Conservation (phyloP, 2,113 vertebrate species). For the Bos indicus region DNA sequence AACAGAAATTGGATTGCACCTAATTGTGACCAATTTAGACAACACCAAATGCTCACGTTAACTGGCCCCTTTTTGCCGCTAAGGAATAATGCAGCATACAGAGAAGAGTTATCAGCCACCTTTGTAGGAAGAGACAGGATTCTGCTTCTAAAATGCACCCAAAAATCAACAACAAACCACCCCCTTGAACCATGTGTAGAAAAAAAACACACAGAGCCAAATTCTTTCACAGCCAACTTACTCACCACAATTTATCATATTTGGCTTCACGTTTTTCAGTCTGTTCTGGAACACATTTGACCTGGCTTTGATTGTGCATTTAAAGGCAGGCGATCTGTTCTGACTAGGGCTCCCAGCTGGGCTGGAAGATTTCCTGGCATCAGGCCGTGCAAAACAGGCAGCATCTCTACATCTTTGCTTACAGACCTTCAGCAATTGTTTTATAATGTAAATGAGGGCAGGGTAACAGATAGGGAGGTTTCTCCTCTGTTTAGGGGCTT, state of each 20-base stretch:
- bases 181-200: not conserved
- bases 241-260: constrained; percentile 22
- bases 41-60: constrained; percentile 51
- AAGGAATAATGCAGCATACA: not conserved
- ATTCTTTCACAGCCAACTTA: constrained; percentile 31
- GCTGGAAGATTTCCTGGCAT: constrained; percentile 39
- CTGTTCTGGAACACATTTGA: constrained; percentile 37
- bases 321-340: constrained; percentile 53
- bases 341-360: constrained; percentile 36
- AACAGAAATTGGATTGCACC: constrained; percentile 33
- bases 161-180: constrained; percentile 23
- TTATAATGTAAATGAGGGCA: not conserved
- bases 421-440: constrained; percentile 32
- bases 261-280: constrained; percentile 49
- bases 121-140: constrained; percentile 11
- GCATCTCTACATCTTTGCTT: constrained; percentile 1
- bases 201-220: not conserved
- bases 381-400: not conserved
- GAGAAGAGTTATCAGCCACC: not conserved
- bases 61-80: constrained; percentile 7
- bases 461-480: not conserved
- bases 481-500: not conserved
- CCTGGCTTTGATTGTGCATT: constrained; percentile 45
- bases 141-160: not conserved
- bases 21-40: constrained; percentile 38